Evolutionary conservation across 2,113 vertebrate genomes (phyloP), one percentile per base, ranked within the genome.

Genomic region (Podarcis cretensis): DNA sequence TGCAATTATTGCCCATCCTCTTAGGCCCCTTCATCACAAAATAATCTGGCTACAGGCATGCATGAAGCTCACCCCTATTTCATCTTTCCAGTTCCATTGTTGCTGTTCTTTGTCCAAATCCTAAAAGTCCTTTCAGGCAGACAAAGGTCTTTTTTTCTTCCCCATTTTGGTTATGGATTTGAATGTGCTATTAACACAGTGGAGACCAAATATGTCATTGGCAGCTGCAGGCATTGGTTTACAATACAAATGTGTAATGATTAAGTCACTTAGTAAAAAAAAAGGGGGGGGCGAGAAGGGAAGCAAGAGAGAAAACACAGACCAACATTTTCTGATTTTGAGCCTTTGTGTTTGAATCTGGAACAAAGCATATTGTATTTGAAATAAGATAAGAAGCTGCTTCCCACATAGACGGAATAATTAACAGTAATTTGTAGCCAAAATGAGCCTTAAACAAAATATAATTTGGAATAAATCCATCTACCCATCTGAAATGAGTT

Each of bases 401-500:
- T 63, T 65, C 27, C 18, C 86, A 87, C 48, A 59, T 20, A 65
- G 54, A 32, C 73, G 43, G 68, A 81, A 35, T 73, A 79, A 85
- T 90, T 93, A 90, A 16, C 63, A 13, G 37, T 81, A 88, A 86
- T 57, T 85, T 43, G 59, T 23, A 84, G 65, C 40, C 32, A 48
- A 69, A 68, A 83, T 32, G n/a, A 78, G 68, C 75, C 81, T 83
- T 69, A 83, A 83, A 83, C 37, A 69, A 69, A 79, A 78, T 79
- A 9, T 89, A 32, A 84, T 68, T 73, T 83, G 10, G 68, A 83
- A 84, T 71, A 48, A 0, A 85, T 57, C 5, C 71, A 13, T 2
- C 8, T 3, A 10, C 12, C 3, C 43, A 83, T 89, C 48, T 14
- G 48, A 81, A 63, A 66, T 59, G 48, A 35, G 14, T 59, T 59